Base-by-base conservation (phyloP, 1,140 invertebrate species). In the Dolichoris vasculosae region DNA sequence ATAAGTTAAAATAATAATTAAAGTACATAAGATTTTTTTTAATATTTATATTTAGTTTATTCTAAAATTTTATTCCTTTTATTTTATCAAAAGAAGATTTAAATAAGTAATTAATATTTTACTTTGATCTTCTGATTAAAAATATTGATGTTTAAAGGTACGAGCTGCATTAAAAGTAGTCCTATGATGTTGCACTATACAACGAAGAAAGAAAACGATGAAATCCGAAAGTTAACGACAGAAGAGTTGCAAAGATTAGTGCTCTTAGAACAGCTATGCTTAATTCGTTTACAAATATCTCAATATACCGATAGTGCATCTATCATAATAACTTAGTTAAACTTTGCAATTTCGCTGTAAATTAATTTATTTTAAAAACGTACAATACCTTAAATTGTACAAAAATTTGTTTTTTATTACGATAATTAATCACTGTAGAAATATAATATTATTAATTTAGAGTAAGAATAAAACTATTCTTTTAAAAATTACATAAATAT, bases 231-330 rank as follows among this genome's bases (percentile, higher is more conserved):
- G 78, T 82, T 89, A 67, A 84, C 84, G 26, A 82, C 64, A 67
- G 78, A 86, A 73, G 79, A 73, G 79, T 88, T 87, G 79, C 77
- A 87, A 80, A 86, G 85, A 88, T 84, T 86, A 73, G 84, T 88
- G 63, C 82, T 89, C 8, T 87, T 87, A 83, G 82, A 88, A 86
- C 82, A 85, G 30, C 43, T 88, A n/a, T 59, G 38, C 77, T 87
- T 87, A 63, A 87, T 87, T 83, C 80, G 80, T 38, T 75, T 88
- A 63, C n/a, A 59, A 87, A 59, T 79, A 63, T 69, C 64, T 78
- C 73, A 81, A 35, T 76, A 59, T 84, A 46, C 30, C 82, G 43
- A 84, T 59, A 73, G 9, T 35, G n/a, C 38, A 63, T 8, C 13
- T 46, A 67, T 32, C 11, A 26, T n/a, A 30, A 38, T 40, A 64